A percentile compares a stretch with the other conserved stretches of the same genome.
Conservation (phyloP, 2,888 invertebrate species). For the Nemotelus pantherinus region DNA sequence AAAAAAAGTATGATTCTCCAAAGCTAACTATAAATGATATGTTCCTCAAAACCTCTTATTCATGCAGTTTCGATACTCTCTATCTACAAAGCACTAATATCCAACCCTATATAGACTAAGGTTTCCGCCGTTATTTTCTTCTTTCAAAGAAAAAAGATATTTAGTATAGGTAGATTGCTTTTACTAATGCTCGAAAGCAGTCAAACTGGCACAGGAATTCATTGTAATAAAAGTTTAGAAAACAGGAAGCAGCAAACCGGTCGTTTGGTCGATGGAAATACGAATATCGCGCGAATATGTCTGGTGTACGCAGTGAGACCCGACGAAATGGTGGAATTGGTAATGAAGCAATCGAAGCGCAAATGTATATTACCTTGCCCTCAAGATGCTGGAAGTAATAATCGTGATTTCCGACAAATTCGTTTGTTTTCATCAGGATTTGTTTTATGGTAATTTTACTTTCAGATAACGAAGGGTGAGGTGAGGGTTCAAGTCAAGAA, state of each 20-base stretch:
- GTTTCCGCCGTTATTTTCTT: background rate
- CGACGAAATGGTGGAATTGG: conserved; percentile 28
- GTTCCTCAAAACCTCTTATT: background rate
- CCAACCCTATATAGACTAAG: background rate
- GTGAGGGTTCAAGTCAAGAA: background rate
- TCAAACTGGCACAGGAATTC: conserved; percentile 9
- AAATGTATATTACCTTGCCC: conserved; percentile 37
- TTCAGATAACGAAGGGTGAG: background rate
- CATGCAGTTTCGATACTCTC: background rate
- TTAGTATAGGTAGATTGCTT: conserved; percentile 22
- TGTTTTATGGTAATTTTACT: conserved; percentile 46
- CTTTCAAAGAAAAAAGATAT: conserved; percentile 11
- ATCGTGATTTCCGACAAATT: conserved; percentile 49
- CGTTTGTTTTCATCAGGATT: conserved; percentile 54
- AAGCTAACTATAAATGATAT: too few species aligned
- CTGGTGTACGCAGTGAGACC: background rate
- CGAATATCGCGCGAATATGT: conserved; percentile 20
- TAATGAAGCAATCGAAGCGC: conserved; percentile 37
- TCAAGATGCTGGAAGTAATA: conserved; percentile 52
- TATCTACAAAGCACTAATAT: background rate
- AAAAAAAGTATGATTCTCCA: too few species aligned
- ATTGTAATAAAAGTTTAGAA: conserved; percentile 34
- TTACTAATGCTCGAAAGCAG: conserved; percentile 15
- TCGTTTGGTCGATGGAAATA: background rate
- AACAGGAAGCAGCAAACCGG: conserved; percentile 15